phyloP scores from a whole-genome alignment of 2,888 invertebrate genomes.

The Lysandra coridon region DNA sequence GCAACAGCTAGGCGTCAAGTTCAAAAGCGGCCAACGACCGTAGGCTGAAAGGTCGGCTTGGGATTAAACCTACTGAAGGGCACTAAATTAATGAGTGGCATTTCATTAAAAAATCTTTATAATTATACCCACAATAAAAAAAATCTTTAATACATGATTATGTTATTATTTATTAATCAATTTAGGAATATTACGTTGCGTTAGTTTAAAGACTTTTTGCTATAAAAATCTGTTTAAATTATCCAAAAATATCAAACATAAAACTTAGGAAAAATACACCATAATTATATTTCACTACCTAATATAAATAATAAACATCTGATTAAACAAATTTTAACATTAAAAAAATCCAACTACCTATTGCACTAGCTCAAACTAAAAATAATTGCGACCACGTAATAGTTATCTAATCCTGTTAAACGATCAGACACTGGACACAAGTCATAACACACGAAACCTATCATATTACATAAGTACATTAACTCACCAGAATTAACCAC shows the following conservation, averaged over 20 bases:
- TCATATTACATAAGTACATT: slow-evolving; percentile 13
- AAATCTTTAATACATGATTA: no score
- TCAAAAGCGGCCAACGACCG: slow-evolving; percentile 13
- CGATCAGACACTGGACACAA: not conserved
- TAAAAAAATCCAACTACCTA: not conserved
- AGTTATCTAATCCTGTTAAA: slow-evolving; percentile 20
- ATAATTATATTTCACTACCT: not conserved
- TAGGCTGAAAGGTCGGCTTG: slow-evolving; percentile 7
- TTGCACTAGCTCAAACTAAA: not conserved
- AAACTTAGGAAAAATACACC: not conserved
- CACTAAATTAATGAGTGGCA: not conserved
- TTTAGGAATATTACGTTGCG: not conserved
- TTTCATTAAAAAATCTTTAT: not conserved
- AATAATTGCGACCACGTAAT: not conserved
- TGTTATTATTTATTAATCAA: no score
- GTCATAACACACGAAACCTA: not conserved
- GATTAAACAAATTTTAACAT: not conserved
- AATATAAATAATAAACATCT: not conserved
- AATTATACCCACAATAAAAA: no score
- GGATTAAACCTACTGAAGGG: not conserved
- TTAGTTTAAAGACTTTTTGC: not conserved
- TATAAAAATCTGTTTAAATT: not conserved
- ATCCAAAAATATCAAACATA: not conserved
- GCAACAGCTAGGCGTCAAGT: not conserved
- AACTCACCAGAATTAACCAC: slow-evolving; percentile 19